Evolutionary conservation across 2,797 vertebrate genomes (phyloP), one percentile per base, ranked within the genome.

Genomic region (Lagocephalus sceleratus): DNA sequence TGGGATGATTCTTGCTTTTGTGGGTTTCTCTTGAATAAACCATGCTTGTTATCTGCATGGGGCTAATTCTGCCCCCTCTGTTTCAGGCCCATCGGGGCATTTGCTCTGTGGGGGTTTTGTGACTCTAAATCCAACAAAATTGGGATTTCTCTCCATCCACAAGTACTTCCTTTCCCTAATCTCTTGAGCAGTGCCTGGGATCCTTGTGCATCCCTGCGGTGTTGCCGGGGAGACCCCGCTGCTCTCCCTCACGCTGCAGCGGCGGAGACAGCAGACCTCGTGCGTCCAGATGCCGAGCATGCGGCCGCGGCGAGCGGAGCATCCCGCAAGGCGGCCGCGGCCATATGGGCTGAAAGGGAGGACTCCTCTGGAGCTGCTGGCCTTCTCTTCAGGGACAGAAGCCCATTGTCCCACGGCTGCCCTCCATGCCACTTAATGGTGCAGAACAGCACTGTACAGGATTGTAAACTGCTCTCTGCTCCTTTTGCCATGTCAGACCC

Each of bases 271-370:
- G 61, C 79, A 81, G 35, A 78, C 75, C 66, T 82, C 71, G 70
- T 84, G 85, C 83, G 87, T 90, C 91, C 94, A 94, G 92, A 92
- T 94, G 92, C 89, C 74, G 83, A 87, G 86, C 92, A 92, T 89
- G 78, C 81, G 76, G 73, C 81, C 54, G 12, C 57, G 47, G 79
- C 64, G 20, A 84, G 81, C 78, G 51, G 63, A 79, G 67, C 77
- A 81, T 88, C 79, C 89, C 87, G 80, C 78, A 82, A 80, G 79
- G 75, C 44, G 19, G 81, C 81, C 63, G 62, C 68, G 62, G 89
- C 79, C 92, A 93, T 92, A 93, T 94, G 93, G 92, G 81, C 83
- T 82, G 73, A 86, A 84, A 89, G 69, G 78, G 65, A 57, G 63
- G 75, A 79, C 75, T 87, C 85, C 74, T 82, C 75, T 32, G 77